Percentiles rank a stretch among this genome's conserved stretches.
Conservation (phyloP, 2,113 vertebrate species). For the Sorex araneus region DNA sequence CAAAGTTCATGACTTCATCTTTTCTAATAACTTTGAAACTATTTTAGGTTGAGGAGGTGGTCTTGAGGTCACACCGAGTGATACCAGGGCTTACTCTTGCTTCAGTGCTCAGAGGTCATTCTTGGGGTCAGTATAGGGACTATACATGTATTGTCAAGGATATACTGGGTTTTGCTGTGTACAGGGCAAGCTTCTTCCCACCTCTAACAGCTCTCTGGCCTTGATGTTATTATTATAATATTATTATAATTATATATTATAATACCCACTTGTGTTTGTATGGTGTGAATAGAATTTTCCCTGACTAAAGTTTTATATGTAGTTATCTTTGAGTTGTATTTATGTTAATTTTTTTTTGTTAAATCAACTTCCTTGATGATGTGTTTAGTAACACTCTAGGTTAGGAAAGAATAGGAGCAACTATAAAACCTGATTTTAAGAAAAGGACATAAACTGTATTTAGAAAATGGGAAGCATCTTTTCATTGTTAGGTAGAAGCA, state of each 20-base stretch:
- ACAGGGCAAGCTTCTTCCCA: no score
- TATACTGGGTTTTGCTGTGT: no score
- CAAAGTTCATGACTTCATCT: no score
- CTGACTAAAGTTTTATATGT: neutral
- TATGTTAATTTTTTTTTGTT: constrained; percentile 25
- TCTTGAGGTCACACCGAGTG: no score
- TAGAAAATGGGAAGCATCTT: neutral
- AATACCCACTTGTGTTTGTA: constrained; percentile 25
- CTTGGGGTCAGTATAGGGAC: no score
- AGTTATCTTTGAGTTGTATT: neutral
- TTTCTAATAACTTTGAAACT: no score
- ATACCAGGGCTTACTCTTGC: no score
- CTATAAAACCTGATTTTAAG: constrained; percentile 47
- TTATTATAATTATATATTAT: no score
- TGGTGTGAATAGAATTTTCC: constrained; percentile 19
- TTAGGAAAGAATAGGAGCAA: neutral
- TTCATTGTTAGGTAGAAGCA: constrained; percentile 29
- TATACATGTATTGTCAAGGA: neutral
- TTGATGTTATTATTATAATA: neutral
- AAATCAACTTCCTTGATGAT: neutral
- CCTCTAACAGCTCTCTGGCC: no score
- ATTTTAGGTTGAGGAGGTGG: no score
- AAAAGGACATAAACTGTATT: neutral
- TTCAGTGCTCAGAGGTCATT: neutral
- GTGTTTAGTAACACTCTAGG: constrained; percentile 9